Conservation (phyloP, 2,113 vertebrate species). For the Istiophorus platypterus region DNA sequence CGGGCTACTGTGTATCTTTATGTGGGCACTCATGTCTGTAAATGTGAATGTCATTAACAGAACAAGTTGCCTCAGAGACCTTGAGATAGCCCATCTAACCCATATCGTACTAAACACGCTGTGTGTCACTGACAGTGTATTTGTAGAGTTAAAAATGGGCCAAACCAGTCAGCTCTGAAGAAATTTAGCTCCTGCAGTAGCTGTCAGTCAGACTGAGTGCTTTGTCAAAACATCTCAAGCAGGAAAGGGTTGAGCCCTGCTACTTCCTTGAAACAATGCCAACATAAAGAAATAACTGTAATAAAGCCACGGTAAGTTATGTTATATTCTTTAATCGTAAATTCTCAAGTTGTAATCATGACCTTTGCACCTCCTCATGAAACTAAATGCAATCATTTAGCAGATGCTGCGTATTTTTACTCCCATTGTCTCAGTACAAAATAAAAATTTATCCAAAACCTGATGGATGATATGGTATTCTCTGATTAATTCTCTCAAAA, state of each 20-base stretch:
- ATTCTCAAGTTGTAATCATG: slow-evolving; percentile 2
- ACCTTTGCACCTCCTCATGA: neutral
- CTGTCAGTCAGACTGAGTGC: slow-evolving; percentile 21
- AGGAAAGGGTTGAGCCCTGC: slow-evolving; percentile 30
- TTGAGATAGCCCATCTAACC: slow-evolving; percentile 55
- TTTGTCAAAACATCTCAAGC: slow-evolving; percentile 26
- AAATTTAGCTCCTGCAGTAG: slow-evolving; percentile 6
- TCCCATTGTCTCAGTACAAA: neutral
- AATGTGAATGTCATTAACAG: slow-evolving; percentile 32
- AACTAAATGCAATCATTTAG: neutral
- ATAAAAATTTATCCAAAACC: neutral
- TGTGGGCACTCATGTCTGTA: neutral
- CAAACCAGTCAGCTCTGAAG: neutral
- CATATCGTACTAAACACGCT: slow-evolving; percentile 3
- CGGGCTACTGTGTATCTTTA: slow-evolving; percentile 13
- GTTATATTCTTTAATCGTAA: neutral
- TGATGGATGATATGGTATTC: neutral
- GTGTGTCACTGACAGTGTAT: neutral
- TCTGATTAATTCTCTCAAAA: slow-evolving; percentile 2
- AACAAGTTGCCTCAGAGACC: slow-evolving; percentile 43
- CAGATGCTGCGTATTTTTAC: neutral
- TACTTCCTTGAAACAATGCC: slow-evolving; percentile 25
- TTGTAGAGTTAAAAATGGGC: neutral
- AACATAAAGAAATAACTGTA: slow-evolving; percentile 8
- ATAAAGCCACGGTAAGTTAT: slow-evolving; percentile 3